Evolutionary conservation across 2,113 vertebrate species (phyloP).

Genomic region (Indicator indicator): DNA sequence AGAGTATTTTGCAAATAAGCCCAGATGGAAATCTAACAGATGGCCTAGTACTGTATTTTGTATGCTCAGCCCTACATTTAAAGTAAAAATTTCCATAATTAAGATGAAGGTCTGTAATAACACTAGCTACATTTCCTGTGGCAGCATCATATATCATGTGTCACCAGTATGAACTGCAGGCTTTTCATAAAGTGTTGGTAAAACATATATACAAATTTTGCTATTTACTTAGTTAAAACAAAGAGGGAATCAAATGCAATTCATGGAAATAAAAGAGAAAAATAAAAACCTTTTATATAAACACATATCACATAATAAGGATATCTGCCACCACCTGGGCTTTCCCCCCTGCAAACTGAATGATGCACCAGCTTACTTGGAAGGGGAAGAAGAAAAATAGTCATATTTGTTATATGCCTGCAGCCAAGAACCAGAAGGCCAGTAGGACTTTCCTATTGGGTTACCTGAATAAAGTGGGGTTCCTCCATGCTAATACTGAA

Average conservation of each 20-base stretch:
- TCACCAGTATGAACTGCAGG: constrained; percentile 65
- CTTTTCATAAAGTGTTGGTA: constrained; percentile 68
- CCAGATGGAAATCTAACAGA: constrained; percentile 85
- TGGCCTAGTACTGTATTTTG: constrained; percentile 80
- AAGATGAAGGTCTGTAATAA: constrained; percentile 58
- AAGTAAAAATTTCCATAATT: constrained; percentile 85
- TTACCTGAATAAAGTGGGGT: not conserved
- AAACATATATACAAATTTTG: constrained; percentile 61
- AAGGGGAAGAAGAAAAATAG: not conserved
- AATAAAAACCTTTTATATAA: constrained; percentile 46
- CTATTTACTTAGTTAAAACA: constrained; percentile 49
- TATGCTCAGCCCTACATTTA: constrained; percentile 80
- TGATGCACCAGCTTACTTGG: not conserved
- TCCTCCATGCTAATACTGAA: not conserved
- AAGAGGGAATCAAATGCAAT: constrained; percentile 54
- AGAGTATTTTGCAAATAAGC: constrained; percentile 83
- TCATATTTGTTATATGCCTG: not conserved
- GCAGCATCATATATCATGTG: constrained; percentile 52
- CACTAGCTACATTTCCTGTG: constrained; percentile 70
- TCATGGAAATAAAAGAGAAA: constrained; percentile 18
- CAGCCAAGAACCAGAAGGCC: not conserved
- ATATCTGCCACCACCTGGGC: constrained; percentile 48
- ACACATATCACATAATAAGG: constrained; percentile 31
- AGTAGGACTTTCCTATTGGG: not conserved
- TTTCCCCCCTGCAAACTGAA: constrained; percentile 29